Base-by-base conservation (phyloP, 2,113 vertebrate genomes). In the Pseudopodoces humilis region DNA sequence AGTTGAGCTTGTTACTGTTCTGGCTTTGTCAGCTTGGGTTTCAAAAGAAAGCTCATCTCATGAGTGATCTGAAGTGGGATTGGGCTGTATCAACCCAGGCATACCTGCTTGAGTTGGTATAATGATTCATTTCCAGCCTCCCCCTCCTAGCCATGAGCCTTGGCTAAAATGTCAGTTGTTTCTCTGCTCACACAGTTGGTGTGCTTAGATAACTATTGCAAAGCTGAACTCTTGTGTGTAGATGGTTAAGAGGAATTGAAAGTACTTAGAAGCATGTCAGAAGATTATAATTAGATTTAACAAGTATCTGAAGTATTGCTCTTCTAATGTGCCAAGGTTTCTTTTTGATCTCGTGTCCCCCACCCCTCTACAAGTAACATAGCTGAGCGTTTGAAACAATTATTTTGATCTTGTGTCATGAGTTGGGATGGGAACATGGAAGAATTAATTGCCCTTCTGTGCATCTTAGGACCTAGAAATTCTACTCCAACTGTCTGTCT, bases 21-120 rank as follows among this genome's bases (percentile, higher is more conserved):
- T 37, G 67, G 88, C 86, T 83, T 93, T 83, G 83, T 88, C 85
- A 96, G 31, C 18, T 49, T 81, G 53, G 19, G 33, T 92, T 94
- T 88, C 92, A 81, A 62, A 88, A 77, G 76, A 90, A 92, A 77
- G 50, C 47, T 77, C 31, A 37, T 70, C 33, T 96, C 67, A 43
- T 90, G 55, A 74, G 75, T 83, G 69, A 79, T 55, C 33, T 47
- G 50, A 74, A 50, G 50, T 88, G 52, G 63, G n/a, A 70, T 55
- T 74, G 46, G 50, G 12, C 59, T 83, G 14, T 35, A 90, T 84
- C 56, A 53, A 59, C 25, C 49, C 53, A 72, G 53, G 59, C 58
- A 27, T 94, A 94, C 53, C 58, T 86, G 70, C 82, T 33, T 52
- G 49, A 83, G 33, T 80, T 77, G 23, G 11, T 58, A 6, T 15